phyloP scores from a whole-genome alignment of 2,888 invertebrate genomes.

The Cantharis flavilabris region DNA sequence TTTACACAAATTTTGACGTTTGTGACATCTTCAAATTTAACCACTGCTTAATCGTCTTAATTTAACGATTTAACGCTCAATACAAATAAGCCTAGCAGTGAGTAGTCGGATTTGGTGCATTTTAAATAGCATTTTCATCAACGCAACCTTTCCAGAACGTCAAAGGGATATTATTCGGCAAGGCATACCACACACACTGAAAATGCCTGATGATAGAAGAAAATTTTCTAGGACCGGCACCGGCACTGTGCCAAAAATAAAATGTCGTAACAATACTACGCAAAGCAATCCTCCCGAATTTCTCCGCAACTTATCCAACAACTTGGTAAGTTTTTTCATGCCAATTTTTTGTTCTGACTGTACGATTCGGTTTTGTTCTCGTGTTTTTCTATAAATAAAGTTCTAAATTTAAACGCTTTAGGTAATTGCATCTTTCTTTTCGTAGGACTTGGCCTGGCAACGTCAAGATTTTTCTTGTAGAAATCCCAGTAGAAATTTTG shows the following conservation, averaged over 20 bases:
- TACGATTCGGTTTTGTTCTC: not conserved
- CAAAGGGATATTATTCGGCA: not conserved
- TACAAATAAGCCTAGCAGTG: not conserved
- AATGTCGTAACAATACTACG: constrained; percentile 59
- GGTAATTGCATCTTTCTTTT: constrained; percentile 21
- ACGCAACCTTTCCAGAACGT: not conserved
- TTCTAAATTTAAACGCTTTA: constrained; percentile 31
- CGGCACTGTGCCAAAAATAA: constrained; percentile 72
- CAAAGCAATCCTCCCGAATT: constrained; percentile 25
- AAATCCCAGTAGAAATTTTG: constrained; percentile 43
- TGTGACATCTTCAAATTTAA: not conserved
- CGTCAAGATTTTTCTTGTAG: constrained; percentile 36
- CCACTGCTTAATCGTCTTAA: not conserved
- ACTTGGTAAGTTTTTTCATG: constrained; percentile 24
- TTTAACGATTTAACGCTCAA: not conserved
- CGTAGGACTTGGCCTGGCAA: constrained; percentile 45
- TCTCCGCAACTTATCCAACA: constrained; percentile 46
- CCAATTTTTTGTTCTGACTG: constrained; percentile 12
- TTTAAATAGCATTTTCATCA: not conserved
- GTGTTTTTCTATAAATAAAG: constrained; percentile 31
- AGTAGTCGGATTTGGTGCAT: not conserved
- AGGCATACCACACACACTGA: constrained; percentile 2
- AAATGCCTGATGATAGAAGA: constrained; percentile 50
- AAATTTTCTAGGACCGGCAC: constrained; percentile 55
- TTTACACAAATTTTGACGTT: not conserved